Percentiles rank a stretch among this genome's conserved stretches.
phyloP scores from a whole-genome alignment of 1,140 invertebrate species.

The Druon quercuslanigerum region DNA sequence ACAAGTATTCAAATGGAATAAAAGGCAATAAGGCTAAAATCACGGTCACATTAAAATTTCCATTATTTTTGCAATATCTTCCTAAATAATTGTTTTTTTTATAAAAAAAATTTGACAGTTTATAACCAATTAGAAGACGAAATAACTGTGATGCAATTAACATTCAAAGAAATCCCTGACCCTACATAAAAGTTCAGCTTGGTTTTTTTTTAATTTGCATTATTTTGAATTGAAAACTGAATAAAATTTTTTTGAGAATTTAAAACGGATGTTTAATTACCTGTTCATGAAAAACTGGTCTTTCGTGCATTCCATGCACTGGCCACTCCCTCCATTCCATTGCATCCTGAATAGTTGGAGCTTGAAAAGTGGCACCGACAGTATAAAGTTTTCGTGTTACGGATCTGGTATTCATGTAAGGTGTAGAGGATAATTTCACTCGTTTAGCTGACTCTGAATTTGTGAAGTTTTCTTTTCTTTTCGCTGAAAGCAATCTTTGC shows the following conservation, averaged over 20 bases:
- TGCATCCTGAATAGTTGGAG: constrained; percentile 56
- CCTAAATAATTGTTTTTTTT: no score
- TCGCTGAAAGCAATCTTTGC: constrained; percentile 55
- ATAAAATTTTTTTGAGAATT: neutral
- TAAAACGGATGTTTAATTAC: constrained; percentile 41
- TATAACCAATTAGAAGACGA: no score
- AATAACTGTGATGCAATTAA: no score
- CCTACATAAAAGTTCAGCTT: no score
- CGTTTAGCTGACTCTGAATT: constrained; percentile 42
- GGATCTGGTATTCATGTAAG: constrained; percentile 69
- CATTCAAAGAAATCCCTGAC: no score
- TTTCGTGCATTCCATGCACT: constrained; percentile 70
- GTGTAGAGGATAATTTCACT: constrained; percentile 46
- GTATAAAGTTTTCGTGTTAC: constrained; percentile 65
- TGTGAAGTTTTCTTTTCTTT: constrained; percentile 42
- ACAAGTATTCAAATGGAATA: no score
- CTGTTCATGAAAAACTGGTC: constrained; percentile 66
- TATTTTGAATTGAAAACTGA: neutral
- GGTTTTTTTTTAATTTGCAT: neutral
- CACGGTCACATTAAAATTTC: no score
- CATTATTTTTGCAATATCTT: no score
- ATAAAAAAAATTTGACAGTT: no score
- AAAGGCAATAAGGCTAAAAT: no score
- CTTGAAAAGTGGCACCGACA: constrained; percentile 65
- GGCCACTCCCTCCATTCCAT: constrained; percentile 67